A percentile compares a stretch with the other conserved stretches of the same genome.
These are phyloP conservation scores for Pilophorus perplexus DNA, from an alignment of 2,888 invertebrate species.

Conservation along the genomic window DNA sequence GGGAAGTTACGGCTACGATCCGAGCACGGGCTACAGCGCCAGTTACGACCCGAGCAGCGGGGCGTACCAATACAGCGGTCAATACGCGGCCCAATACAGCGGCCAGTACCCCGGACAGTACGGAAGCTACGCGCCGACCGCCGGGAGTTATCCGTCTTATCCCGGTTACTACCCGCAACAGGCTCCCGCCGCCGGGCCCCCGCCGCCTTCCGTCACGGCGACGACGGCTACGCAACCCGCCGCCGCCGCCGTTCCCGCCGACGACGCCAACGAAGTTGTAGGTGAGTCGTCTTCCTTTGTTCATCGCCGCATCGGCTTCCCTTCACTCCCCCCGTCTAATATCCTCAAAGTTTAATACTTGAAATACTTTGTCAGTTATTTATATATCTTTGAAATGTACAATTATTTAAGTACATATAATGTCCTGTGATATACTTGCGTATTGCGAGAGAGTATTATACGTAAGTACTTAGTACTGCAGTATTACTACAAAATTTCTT, in stretches of 20 bases:
- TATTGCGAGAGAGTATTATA: no score
- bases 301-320: no score
- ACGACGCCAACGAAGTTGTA: constrained; percentile 26
- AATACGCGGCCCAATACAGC: constrained; percentile 26
- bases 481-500: not conserved
- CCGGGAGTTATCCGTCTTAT: constrained; percentile 16
- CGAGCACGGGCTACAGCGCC: constrained; percentile 40
- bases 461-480: no score
- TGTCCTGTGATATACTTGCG: no score
- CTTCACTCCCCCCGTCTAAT: not conserved
- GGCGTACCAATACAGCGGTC: constrained; percentile 19
- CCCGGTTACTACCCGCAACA: constrained; percentile 32
- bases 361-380: no score
- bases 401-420: no score
- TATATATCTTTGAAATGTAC: no score
- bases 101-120: constrained; percentile 33
- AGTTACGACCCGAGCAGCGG: constrained; percentile 11
- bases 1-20: constrained; percentile 65
- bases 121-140: constrained; percentile 24
- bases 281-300: constrained; percentile 36
- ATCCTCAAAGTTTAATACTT: constrained; percentile 13
- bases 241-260: constrained; percentile 2
- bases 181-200: constrained; percentile 8
- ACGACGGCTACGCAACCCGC: not conserved
- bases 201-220: not conserved